Evolutionary conservation across 2,113 vertebrate genomes (phyloP).

Genomic region (Micronycteris hirsuta): DNA sequence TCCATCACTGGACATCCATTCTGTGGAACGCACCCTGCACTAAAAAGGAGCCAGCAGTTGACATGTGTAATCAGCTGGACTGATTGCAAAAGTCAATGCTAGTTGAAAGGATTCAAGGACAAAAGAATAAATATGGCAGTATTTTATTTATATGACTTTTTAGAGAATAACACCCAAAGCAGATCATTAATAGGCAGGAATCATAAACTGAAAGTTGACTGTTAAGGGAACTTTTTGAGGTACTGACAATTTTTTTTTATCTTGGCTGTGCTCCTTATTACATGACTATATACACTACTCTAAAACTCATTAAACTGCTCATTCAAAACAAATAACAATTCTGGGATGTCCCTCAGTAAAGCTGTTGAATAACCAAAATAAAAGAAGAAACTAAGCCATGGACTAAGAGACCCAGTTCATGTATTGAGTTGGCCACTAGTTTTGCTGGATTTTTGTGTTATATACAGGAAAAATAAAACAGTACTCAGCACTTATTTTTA

Average conservation of each 20-base stretch:
- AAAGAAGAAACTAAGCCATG: neutral
- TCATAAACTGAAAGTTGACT: neutral
- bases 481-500: neutral
- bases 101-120: neutral
- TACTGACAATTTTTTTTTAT: neutral
- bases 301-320: neutral
- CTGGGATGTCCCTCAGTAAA: neutral
- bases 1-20: too few relatives aligned
- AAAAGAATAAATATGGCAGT: neutral
- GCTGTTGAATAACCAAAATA: neutral
- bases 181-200: neutral
- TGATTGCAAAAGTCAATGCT: neutral
- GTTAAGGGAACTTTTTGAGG: neutral
- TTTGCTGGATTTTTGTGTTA: neutral
- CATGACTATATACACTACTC: neutral
- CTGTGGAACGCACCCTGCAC: neutral
- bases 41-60: neutral
- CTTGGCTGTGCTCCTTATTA: neutral
- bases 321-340: neutral
- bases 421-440: neutral
- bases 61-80: neutral
- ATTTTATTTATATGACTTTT: neutral
- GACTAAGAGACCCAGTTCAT: neutral
- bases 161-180: neutral
- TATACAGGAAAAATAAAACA: neutral